Evolutionary conservation across 2,888 invertebrate genomes (phyloP).

Genomic region (Cerceris ruficornis): DNA sequence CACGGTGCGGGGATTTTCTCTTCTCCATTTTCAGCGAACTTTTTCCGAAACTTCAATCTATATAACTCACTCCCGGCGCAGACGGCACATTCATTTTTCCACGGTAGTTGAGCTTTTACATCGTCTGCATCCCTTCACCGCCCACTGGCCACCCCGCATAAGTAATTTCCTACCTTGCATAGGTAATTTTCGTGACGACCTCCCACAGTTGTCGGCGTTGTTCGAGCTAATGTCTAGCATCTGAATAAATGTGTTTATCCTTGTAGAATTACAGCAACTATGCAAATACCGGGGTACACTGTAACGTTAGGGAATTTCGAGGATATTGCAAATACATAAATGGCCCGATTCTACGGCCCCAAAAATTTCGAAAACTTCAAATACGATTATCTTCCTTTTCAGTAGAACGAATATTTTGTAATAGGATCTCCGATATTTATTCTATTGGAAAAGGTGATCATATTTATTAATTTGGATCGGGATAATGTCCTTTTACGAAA

Average conservation of each 20-base stretch:
- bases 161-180: conserved; percentile 66
- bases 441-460: too few relatives aligned
- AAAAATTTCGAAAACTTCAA: too few relatives aligned
- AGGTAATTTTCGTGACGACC: conserved; percentile 68
- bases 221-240: conserved; percentile 62
- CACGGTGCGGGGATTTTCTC: conserved; percentile 27
- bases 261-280: conserved; percentile 49
- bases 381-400: too few relatives aligned
- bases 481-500: too few relatives aligned
- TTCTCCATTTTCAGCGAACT: conserved; percentile 57
- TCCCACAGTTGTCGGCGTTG: conserved; percentile 56
- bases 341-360: too few relatives aligned
- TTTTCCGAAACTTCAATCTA: conserved; percentile 63
- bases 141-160: conserved; percentile 61
- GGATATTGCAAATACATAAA: too few relatives aligned
- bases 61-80: conserved; percentile 58
- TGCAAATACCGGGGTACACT: conserved; percentile 22
- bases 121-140: conserved; percentile 63
- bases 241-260: conserved; percentile 65
- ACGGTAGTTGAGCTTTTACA: conserved; percentile 70
- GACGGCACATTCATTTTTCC: conserved; percentile 68
- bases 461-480: too few relatives aligned
- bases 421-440: too few relatives aligned
- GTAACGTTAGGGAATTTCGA: too few relatives aligned
- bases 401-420: too few relatives aligned